These are phyloP conservation scores for Capra hircus DNA, from an alignment of 2,113 vertebrate species.

Conservation along the genomic window DNA sequence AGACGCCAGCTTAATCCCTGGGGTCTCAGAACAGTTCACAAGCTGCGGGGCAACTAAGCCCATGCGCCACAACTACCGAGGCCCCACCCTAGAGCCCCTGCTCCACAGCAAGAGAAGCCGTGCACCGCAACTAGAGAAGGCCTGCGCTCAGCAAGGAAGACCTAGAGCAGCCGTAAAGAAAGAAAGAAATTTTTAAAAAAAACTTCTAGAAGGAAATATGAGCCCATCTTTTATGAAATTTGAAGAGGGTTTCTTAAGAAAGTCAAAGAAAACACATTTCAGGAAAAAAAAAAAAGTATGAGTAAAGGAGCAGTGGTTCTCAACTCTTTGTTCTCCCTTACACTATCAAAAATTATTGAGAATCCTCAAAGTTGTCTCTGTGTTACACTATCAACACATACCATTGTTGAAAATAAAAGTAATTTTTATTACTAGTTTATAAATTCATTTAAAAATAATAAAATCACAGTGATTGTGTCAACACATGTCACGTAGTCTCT, in stretches of 20 bases:
- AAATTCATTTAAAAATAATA: background rate
- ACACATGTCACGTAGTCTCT: background rate
- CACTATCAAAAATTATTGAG: background rate
- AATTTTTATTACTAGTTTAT: background rate
- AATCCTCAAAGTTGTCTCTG: background rate
- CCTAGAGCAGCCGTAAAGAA: background rate
- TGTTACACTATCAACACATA: background rate
- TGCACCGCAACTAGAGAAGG: background rate
- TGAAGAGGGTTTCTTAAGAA: background rate
- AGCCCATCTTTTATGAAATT: conserved; percentile 4
- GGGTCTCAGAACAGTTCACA: background rate
- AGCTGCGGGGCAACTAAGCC: background rate
- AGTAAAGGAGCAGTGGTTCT: conserved; percentile 9
- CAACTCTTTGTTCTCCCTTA: background rate
- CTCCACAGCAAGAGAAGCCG: background rate
- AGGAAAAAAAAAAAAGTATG: background rate
- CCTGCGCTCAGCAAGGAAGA: background rate
- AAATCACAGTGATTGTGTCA: background rate
- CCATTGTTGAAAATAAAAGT: background rate
- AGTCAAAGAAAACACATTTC: background rate
- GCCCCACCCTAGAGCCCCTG: background rate
- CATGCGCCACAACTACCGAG: accelerated
- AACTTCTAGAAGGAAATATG: background rate
- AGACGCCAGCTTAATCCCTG: background rate
- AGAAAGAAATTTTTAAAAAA: background rate